Percentiles rank a stretch among this genome's conserved stretches.
phyloP scores from a whole-genome alignment of 2,888 invertebrate genomes.

The Ormyrus nitidulus region DNA sequence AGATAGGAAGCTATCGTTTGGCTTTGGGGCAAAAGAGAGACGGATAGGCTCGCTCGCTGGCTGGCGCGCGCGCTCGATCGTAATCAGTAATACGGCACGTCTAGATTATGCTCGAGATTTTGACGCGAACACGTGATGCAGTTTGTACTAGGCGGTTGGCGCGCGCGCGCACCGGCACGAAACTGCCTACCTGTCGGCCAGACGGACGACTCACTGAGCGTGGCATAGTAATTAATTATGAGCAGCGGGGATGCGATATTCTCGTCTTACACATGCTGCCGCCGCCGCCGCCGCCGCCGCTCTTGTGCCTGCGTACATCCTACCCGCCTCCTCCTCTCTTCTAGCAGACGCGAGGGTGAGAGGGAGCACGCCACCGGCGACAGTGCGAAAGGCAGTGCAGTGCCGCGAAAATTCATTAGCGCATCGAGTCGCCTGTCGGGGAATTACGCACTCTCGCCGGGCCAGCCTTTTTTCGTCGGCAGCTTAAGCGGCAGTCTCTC shows the following conservation, averaged over 20 bases:
- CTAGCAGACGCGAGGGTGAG: background rate
- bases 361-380: slow-evolving; percentile 19
- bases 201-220: slow-evolving; percentile 69
- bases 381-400: slow-evolving; percentile 11
- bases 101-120: slow-evolving; percentile 55
- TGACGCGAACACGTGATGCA: slow-evolving; percentile 59
- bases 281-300: slow-evolving; percentile 44
- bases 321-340: background rate
- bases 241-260: slow-evolving; percentile 70
- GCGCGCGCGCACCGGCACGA: slow-evolving; percentile 52
- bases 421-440: background rate
- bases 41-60: background rate
- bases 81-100: slow-evolving; percentile 50
- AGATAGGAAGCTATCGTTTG: background rate
- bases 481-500: background rate
- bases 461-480: background rate
- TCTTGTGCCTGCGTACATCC: slow-evolving; percentile 28
- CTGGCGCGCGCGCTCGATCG: slow-evolving; percentile 37
- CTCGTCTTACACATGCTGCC: slow-evolving; percentile 63
- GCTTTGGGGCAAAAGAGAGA: slow-evolving; percentile 22
- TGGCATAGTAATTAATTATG: slow-evolving; percentile 72
- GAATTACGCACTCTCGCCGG: background rate
- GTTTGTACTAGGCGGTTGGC: slow-evolving; percentile 59
- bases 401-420: slow-evolving; percentile 25
- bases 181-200: slow-evolving; percentile 67